Percentiles rank a stretch among this genome's conserved stretches.
Evolutionary conservation across 2,113 vertebrate species (phyloP).

Genomic region (Takifugu flavidus): DNA sequence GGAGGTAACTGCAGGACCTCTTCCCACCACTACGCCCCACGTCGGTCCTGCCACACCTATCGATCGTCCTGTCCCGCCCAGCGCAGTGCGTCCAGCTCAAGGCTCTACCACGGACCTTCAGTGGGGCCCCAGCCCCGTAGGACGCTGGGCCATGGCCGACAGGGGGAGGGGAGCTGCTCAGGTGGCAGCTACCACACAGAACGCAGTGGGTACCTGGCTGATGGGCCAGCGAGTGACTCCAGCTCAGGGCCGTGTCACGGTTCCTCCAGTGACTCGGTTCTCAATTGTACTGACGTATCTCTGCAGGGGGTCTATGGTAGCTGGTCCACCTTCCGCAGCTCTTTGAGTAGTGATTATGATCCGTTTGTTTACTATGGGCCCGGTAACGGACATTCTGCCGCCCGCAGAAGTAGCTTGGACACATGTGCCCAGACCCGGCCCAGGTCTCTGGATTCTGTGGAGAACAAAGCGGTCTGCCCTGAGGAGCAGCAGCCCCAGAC

Average conservation of each 20-base stretch:
- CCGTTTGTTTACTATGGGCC: conserved; percentile 86
- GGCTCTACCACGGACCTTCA: conserved; percentile 66
- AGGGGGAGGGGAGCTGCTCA: conserved; percentile 85
- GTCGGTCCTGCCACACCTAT: conserved; percentile 72
- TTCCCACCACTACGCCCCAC: conserved; percentile 59
- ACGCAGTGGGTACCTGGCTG: conserved; percentile 91
- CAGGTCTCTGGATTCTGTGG: conserved; percentile 82
- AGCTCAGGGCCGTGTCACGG: conserved; percentile 95
- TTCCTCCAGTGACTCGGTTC: conserved; percentile 93
- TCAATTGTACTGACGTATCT: conserved; percentile 93
- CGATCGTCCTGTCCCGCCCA: conserved; percentile 67
- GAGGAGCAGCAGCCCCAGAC: conserved; percentile 77
- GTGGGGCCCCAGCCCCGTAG: conserved; percentile 36
- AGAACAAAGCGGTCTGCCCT: conserved; percentile 62
- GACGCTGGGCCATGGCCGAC: conserved; percentile 62
- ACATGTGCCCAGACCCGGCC: conserved; percentile 71
- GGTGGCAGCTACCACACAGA: conserved; percentile 90
- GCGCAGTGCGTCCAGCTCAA: conserved; percentile 60
- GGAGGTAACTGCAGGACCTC: conserved; percentile 62
- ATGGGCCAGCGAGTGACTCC: conserved; percentile 92
- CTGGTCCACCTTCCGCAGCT: conserved; percentile 95
- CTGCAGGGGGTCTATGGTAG: conserved; percentile 93
- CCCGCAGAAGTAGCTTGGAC: conserved; percentile 55
- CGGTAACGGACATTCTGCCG: conserved; percentile 18
- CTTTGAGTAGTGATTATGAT: conserved; percentile 94